Conservation (phyloP, 1,140 invertebrate species). For the Akabosia matsudoensis region DNA sequence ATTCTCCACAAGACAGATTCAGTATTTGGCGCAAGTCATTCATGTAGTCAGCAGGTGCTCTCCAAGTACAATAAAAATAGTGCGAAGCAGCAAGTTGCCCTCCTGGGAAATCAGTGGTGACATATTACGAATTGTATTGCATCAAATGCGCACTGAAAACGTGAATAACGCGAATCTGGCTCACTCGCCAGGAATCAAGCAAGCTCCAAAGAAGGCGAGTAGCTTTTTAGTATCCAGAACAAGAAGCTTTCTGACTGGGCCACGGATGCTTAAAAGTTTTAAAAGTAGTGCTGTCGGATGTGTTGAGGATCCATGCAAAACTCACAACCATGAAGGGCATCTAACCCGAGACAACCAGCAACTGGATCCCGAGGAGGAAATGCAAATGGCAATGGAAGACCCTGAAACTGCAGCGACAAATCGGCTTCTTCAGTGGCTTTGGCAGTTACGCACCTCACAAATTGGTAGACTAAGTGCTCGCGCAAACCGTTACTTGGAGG, state of each 20-base stretch:
- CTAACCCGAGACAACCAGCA: not conserved
- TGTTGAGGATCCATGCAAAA: not conserved
- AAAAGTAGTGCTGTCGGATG: not conserved
- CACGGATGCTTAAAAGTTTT: not conserved
- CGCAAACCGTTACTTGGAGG: slow-evolving; percentile 41
- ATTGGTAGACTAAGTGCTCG: slow-evolving; percentile 41
- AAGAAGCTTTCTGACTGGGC: not conserved
- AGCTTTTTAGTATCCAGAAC: not conserved
- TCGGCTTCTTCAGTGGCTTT: slow-evolving; percentile 44
- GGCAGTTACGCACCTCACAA: slow-evolving; percentile 44
- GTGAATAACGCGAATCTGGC: not conserved
- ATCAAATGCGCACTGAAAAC: slow-evolving; percentile 44
- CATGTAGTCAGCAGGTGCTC: slow-evolving; percentile 22
- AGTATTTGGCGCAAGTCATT: slow-evolving; percentile 40
- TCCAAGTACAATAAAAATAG: slow-evolving; percentile 21
- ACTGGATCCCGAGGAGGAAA: slow-evolving; percentile 26
- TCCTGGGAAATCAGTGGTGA: slow-evolving; percentile 46
- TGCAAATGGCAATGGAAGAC: slow-evolving; percentile 41
- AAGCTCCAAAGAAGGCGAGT: not conserved
- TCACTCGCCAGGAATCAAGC: not conserved
- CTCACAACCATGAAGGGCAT: not conserved
- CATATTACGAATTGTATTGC: slow-evolving; percentile 40
- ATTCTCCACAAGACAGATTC: slow-evolving; percentile 42
- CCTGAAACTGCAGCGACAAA: slow-evolving; percentile 43
- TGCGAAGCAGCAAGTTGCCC: slow-evolving; percentile 13